phyloP scores from a whole-genome alignment of 1,140 invertebrate genomes.

The Augochlora pura region DNA sequence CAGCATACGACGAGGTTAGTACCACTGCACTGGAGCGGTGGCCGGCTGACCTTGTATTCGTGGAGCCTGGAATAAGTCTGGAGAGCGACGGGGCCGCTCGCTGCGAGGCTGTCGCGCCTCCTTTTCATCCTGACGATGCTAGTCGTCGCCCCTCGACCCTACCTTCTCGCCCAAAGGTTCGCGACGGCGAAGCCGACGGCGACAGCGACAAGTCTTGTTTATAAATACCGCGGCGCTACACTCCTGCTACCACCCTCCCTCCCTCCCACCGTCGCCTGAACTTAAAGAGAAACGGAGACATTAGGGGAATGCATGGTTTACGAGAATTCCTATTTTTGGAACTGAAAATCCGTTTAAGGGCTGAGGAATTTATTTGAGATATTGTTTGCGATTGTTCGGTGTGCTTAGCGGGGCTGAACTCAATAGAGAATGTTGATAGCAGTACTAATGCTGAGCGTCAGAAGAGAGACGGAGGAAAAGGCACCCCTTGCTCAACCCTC shows the following conservation, averaged over 20 bases:
- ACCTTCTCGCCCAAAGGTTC: no score
- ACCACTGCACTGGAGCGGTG: slow-evolving; percentile 73
- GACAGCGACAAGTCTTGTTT: slow-evolving; percentile 65
- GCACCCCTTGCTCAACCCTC: no score
- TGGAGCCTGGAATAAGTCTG: slow-evolving; percentile 70
- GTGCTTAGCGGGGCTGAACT: no score
- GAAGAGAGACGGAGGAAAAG: no score
- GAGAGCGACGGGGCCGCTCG: slow-evolving; percentile 65
- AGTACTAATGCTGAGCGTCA: no score
- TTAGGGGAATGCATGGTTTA: no score
- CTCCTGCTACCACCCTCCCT: neutral
- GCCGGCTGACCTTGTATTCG: slow-evolving; percentile 78
- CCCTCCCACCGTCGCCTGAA: slow-evolving; percentile 50
- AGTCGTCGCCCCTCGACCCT: slow-evolving; percentile 8
- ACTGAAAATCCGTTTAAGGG: no score
- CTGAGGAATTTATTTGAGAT: no score
- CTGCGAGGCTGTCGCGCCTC: slow-evolving; percentile 11
- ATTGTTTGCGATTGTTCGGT: no score
- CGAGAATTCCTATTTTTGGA: no score
- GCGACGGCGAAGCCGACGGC: slow-evolving; percentile 40
- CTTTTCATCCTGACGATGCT: slow-evolving; percentile 14
- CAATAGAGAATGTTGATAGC: no score
- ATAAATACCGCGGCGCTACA: slow-evolving; percentile 66
- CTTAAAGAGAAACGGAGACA: no score
- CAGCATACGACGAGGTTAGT: slow-evolving; percentile 65